phyloP scores from a whole-genome alignment of 2,113 vertebrate species.

The Ovis aries region ARS-UI_Ramb_v3.0 NC_056080.1:103571001-103571500 shows the following conservation, averaged over 20 bases:
- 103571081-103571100: neutral
- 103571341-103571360: neutral
- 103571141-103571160: neutral
- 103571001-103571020: neutral
- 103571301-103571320: neutral
- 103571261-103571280: constrained; percentile 22
- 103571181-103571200: neutral
- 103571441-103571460: neutral
- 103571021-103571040: neutral
- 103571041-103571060: neutral
- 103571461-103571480: neutral
- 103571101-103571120: neutral
- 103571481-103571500: neutral
- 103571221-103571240: neutral
- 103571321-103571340: neutral
- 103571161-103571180: neutral
- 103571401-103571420: neutral
- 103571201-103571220: neutral
- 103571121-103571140: constrained; percentile 17
- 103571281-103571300: neutral
- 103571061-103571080: neutral
- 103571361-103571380: neutral
- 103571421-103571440: neutral
- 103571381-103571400: neutral
- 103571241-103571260: neutral